Percentiles rank a stretch among this genome's conserved stretches.
phyloP scores from a whole-genome alignment of 1,140 invertebrate species.

The Agrypnia vestita region DNA sequence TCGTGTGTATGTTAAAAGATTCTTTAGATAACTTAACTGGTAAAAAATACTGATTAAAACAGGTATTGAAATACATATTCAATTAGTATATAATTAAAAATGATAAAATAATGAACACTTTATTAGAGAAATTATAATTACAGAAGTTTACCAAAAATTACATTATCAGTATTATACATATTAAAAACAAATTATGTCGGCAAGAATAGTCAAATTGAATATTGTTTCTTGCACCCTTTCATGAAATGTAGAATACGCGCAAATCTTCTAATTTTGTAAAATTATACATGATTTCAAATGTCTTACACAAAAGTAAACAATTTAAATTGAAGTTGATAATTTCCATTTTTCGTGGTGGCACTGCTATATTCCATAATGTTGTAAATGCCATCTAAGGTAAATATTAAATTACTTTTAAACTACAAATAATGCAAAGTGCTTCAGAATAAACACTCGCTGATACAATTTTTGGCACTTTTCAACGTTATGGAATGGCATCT shows the following conservation, averaged over 20 bases:
- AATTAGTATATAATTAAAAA: not conserved
- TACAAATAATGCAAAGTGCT: not conserved
- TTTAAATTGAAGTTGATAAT: not conserved
- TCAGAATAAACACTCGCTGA: no score
- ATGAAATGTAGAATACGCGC: no score
- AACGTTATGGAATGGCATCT: conserved; percentile 30
- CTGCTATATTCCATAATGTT: conserved; percentile 14
- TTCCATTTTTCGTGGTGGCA: not conserved
- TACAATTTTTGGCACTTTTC: conserved; percentile 37
- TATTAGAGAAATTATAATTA: conserved; percentile 25
- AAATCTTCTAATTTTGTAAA: no score
- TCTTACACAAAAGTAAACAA: not conserved
- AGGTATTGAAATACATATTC: not conserved
- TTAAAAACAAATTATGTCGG: conserved; percentile 10
- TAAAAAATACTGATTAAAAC: conserved; percentile 32
- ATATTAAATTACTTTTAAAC: not conserved
- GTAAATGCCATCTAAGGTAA: conserved; percentile 15
- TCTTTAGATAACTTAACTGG: not conserved
- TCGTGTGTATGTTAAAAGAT: no score
- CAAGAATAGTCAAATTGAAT: not conserved
- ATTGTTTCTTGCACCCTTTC: no score
- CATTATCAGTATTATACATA: no score
- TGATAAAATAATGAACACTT: conserved; percentile 19
- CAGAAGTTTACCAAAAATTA: conserved; percentile 19
- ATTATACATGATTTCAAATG: no score